phyloP scores from a whole-genome alignment of 2,888 invertebrate species.

The Tridacna gigas region DNA sequence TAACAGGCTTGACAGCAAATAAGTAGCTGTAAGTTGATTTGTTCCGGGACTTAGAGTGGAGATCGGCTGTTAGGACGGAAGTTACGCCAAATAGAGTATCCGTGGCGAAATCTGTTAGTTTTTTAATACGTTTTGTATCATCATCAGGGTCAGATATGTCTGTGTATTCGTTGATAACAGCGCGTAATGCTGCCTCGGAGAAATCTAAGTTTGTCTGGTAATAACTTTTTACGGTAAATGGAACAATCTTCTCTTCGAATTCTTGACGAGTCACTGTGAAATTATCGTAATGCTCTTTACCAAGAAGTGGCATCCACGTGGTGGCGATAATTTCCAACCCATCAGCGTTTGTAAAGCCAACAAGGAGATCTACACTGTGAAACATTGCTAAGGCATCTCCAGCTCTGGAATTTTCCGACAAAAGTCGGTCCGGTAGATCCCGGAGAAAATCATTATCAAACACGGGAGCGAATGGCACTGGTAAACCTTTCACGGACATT shows the following conservation, averaged over 20 bases:
- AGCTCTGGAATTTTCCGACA: slow-evolving; percentile 4
- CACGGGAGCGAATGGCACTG: slow-evolving; percentile 22
- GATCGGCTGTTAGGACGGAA: slow-evolving; percentile 9
- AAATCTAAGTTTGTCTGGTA: not conserved
- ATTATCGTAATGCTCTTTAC: slow-evolving; percentile 19
- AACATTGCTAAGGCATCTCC: slow-evolving; percentile 12
- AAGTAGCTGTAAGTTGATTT: slow-evolving; percentile 5
- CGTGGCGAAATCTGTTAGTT: slow-evolving; percentile 15
- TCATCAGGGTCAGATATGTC: slow-evolving; percentile 33
- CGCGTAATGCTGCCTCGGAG: not conserved
- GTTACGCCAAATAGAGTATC: not conserved
- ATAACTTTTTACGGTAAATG: not conserved
- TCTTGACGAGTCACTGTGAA: slow-evolving; percentile 21
- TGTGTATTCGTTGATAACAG: slow-evolving; percentile 40
- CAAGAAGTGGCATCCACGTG: slow-evolving; percentile 24
- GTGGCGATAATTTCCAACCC: not conserved
- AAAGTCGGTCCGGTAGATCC: slow-evolving; percentile 4
- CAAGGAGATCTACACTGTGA: slow-evolving; percentile 29
- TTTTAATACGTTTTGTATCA: not conserved
- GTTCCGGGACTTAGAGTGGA: slow-evolving; percentile 1
- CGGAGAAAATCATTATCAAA: slow-evolving; percentile 36
- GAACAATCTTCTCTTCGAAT: slow-evolving; percentile 16
- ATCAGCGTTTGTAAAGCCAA: slow-evolving; percentile 27
- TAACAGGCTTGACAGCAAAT: not conserved
- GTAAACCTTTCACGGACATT: not conserved